phyloP scores from a whole-genome alignment of 2,797 vertebrate species.

The Tokudaia muenninki region DNA sequence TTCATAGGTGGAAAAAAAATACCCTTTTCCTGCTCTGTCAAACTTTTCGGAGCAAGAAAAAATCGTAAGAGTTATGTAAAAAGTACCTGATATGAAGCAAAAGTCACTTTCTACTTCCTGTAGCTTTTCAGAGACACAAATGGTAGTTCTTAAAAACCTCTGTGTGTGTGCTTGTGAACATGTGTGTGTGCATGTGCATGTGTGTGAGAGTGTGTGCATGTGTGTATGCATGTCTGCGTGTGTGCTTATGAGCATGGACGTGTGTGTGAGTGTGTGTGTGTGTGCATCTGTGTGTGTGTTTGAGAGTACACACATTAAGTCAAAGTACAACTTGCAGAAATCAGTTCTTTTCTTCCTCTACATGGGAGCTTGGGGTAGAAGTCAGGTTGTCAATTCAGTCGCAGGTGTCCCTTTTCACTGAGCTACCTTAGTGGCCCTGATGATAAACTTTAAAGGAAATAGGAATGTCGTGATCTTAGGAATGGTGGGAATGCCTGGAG shows the following conservation, averaged over 20 bases:
- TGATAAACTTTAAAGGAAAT: background rate
- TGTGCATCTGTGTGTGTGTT: background rate
- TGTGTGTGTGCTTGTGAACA: no score
- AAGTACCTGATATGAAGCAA: constrained; percentile 9
- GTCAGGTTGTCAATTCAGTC: background rate
- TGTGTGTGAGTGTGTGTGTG: no score
- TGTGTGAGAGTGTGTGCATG: no score
- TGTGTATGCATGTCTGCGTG: background rate
- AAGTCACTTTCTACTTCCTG: background rate
- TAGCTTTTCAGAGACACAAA: background rate
- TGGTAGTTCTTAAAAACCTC: background rate
- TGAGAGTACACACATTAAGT: background rate
- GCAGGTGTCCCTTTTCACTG: background rate
- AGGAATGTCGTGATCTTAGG: background rate
- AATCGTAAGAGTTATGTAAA: background rate
- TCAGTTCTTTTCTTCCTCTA: background rate
- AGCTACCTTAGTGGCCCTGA: background rate
- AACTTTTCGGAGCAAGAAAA: background rate
- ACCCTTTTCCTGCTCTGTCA: background rate
- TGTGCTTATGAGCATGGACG: background rate
- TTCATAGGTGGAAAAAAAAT: background rate
- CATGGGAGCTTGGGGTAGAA: background rate
- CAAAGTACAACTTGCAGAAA: background rate
- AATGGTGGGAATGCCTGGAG: background rate
- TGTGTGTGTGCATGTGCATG: no score